These are phyloP conservation scores for Corythornis vintsioides DNA, from an alignment of 2,113 vertebrate species.

Conservation along the genomic window DNA sequence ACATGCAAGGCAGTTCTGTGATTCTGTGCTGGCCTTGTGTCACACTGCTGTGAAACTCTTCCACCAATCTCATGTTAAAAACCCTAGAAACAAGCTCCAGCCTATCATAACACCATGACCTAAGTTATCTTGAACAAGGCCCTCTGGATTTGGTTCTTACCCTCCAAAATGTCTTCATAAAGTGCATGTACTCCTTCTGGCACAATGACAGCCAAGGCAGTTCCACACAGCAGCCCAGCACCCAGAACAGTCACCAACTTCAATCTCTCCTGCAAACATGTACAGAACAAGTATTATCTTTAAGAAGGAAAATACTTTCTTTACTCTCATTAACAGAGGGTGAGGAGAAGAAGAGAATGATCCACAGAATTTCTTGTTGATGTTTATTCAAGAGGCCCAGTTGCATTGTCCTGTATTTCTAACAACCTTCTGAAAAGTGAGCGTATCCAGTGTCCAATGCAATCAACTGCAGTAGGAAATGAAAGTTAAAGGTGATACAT, in stretches of 20 bases:
- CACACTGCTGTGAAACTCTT: not conserved
- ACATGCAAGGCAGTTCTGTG: rapidly evolving
- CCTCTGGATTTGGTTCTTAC: slow-evolving; percentile 70
- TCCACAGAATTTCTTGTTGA: not conserved
- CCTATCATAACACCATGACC: rapidly evolving
- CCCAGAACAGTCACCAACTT: slow-evolving; percentile 96
- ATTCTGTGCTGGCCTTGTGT: not conserved
- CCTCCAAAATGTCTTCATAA: slow-evolving; percentile 95
- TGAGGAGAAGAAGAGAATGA: not conserved
- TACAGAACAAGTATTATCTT: slow-evolving; percentile 22
- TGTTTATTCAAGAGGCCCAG: not conserved
- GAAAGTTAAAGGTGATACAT: not conserved
- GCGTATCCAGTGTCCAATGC: not conserved
- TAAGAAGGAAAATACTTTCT: not conserved
- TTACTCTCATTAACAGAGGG: not conserved
- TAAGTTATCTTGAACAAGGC: not conserved
- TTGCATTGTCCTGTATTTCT: not conserved
- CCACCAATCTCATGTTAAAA: not conserved
- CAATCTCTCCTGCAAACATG: slow-evolving; percentile 86
- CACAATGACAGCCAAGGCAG: slow-evolving; percentile 95
- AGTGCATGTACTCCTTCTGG: slow-evolving; percentile 98
- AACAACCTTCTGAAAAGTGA: not conserved
- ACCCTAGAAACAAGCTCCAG: not conserved
- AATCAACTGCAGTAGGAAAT: not conserved
- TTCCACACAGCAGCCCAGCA: slow-evolving; percentile 95